Base-by-base conservation (phyloP, 2,113 vertebrate genomes). In the Alethe castanea region DNA sequence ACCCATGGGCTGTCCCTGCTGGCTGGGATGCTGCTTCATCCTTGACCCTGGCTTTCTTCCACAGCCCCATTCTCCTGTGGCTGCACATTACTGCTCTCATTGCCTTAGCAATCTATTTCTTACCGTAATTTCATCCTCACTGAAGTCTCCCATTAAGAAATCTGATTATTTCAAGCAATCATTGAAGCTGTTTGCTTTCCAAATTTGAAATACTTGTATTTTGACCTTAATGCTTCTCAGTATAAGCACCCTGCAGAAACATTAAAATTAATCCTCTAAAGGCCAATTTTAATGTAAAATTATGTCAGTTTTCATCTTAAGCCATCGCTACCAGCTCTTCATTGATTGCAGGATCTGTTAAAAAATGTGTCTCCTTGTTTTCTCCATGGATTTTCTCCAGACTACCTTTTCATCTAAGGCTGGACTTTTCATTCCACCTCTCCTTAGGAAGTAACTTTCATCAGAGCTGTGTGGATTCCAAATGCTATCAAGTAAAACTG, bases 401-500 rank as follows among this genome's bases (percentile, higher is more conserved):
- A 54, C n/a, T 94, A 44, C 64, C 29, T 84, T 91, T 92, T 92
- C 10, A 56, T 71, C 69, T 86, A 35, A 64, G 65, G 25, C 65
- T 84, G 82, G 57, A 60, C 57, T 92, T 94, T 24, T 70, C 60
- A 76, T 87, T 94, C 44, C 48, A 52, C 35, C 57, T 60, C 60
- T 94, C 48, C 83, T 86, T 74, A 74, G 72, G 52, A 94, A 86
- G 29, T 57, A 48, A 52, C 74, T 86, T 96, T 88, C 54, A 81
- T 66, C 65, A 72, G 65, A 74, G 86, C 77, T 59, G 9, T 7
- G 0, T n/a, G 38, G 18, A 69, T 48, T 56, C 45, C 57, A 85
- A 69, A 79, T n/a, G 42, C 48, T 60, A 14, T 82, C n/a, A 50
- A 22, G 19, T 71, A 71, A 56, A 73, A n/a, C 24, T 40, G 31